Evolutionary conservation across 1,140 invertebrate species (phyloP).

Genomic region (Adoxophyes honmai): DNA sequence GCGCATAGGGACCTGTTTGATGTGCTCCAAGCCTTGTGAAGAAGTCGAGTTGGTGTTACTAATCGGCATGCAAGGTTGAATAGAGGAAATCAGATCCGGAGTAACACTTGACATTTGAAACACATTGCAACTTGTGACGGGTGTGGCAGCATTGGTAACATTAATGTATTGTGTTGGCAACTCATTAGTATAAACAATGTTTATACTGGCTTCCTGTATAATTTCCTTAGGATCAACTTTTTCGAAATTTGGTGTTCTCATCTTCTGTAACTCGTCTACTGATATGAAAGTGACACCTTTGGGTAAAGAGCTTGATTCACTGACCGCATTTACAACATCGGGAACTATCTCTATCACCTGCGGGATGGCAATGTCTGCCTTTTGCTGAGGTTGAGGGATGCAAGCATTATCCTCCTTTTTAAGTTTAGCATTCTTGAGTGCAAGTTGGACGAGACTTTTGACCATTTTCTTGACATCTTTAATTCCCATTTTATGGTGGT

Average conservation of each 20-base stretch:
- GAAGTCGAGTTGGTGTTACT: conserved; percentile 32
- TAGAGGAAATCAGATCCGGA: conserved; percentile 65
- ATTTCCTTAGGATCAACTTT: conserved; percentile 67
- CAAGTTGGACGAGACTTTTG: conserved; percentile 66
- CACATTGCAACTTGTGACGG: conserved; percentile 42
- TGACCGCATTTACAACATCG: conserved; percentile 48
- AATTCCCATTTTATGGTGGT: conserved; percentile 74
- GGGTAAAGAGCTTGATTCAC: conserved; percentile 35
- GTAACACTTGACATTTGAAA: conserved; percentile 59
- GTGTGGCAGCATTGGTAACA: conserved; percentile 41
- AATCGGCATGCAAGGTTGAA: conserved; percentile 34
- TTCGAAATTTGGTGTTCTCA: conserved; percentile 70
- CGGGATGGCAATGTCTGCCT: conserved; percentile 56
- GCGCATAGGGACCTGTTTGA: conserved; percentile 6
- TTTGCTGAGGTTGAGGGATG: conserved; percentile 20
- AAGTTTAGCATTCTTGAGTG: conserved; percentile 67
- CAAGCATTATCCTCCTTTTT: conserved; percentile 51
- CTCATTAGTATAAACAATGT: conserved; percentile 68
- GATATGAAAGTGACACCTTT: conserved; percentile 69
- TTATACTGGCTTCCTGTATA: conserved; percentile 69
- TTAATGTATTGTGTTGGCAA: conserved; percentile 57
- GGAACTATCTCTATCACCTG: conserved; percentile 69
- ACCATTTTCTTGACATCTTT: conserved; percentile 73
- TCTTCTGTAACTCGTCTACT: conserved; percentile 66
- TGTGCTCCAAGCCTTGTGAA: conserved; percentile 34